Conservation (phyloP, 1,140 invertebrate genomes). For the Ridgeia piscesae region DNA sequence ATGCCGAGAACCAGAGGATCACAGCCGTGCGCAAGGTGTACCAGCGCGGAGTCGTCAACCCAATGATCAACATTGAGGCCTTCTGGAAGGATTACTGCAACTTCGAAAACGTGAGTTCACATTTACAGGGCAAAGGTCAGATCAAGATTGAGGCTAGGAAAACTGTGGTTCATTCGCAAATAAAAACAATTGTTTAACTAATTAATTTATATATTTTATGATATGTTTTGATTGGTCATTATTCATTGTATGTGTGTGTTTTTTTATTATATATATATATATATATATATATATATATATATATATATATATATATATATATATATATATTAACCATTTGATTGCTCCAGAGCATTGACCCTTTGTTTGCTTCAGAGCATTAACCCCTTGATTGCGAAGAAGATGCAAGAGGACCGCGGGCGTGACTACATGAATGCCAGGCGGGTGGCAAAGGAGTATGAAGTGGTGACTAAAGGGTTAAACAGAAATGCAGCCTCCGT, state of each 20-base stretch:
- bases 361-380: constrained; percentile 72
- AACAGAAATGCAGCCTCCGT: constrained; percentile 92
- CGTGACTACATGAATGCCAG: constrained; percentile 97
- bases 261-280: not conserved
- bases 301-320: not conserved
- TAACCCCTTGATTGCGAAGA: constrained; percentile 94
- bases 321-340: no score
- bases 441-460: constrained; percentile 94
- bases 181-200: no score
- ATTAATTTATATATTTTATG: no score
- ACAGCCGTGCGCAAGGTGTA: constrained; percentile 95
- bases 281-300: no score
- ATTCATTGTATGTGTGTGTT: not conserved
- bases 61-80: constrained; percentile 95
- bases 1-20: constrained; percentile 99
- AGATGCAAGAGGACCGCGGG: constrained; percentile 86
- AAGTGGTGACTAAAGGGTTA: constrained; percentile 89
- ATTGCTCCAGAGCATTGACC: constrained; percentile 80
- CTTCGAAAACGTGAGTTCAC: constrained; percentile 61
- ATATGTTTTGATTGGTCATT: no score
- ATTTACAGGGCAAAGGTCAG: constrained; percentile 19
- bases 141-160: not conserved
- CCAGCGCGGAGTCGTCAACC: constrained; percentile 91
- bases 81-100: constrained; percentile 98
- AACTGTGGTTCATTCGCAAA: no score